These are phyloP conservation scores for Pipistrellus nathusii DNA, from an alignment of 2,797 vertebrate species.

Conservation along the genomic window DNA sequence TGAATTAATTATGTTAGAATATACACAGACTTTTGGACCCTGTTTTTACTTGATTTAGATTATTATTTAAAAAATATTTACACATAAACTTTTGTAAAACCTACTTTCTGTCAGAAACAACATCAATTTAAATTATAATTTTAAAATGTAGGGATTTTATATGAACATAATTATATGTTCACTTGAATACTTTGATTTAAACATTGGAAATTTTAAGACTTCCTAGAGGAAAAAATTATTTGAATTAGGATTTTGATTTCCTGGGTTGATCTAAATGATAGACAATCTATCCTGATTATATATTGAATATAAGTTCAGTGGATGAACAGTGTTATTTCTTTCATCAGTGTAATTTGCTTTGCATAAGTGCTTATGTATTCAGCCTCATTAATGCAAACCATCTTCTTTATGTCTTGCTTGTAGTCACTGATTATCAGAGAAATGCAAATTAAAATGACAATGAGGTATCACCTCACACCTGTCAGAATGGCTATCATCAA, in stretches of 20 bases:
- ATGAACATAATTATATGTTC: background rate
- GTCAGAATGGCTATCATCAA: no score
- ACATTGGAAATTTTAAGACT: background rate
- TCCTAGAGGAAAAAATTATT: background rate
- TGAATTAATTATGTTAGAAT: background rate
- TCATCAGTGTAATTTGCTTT: slow-evolving; percentile 64
- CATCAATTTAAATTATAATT: slow-evolving; percentile 2
- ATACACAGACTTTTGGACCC: background rate
- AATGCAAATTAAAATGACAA: no score
- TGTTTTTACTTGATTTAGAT: slow-evolving; percentile 16
- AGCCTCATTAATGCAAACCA: slow-evolving; percentile 53
- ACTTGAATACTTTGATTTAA: slow-evolving; percentile 29
- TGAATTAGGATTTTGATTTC: slow-evolving; percentile 49
- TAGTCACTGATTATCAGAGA: no score
- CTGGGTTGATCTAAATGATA: slow-evolving; percentile 37
- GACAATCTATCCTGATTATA: background rate
- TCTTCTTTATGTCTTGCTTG: background rate
- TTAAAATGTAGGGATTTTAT: slow-evolving; percentile 20
- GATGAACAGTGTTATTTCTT: slow-evolving; percentile 57
- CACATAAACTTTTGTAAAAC: slow-evolving; percentile 19
- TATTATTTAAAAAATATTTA: slow-evolving; percentile 27
- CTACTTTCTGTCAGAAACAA: background rate
- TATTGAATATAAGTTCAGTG: slow-evolving; percentile 40
- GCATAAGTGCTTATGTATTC: slow-evolving; percentile 69
- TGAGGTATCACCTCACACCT: no score